Conservation (phyloP, 2,888 invertebrate genomes). For the Seladonia tumulorum region DNA sequence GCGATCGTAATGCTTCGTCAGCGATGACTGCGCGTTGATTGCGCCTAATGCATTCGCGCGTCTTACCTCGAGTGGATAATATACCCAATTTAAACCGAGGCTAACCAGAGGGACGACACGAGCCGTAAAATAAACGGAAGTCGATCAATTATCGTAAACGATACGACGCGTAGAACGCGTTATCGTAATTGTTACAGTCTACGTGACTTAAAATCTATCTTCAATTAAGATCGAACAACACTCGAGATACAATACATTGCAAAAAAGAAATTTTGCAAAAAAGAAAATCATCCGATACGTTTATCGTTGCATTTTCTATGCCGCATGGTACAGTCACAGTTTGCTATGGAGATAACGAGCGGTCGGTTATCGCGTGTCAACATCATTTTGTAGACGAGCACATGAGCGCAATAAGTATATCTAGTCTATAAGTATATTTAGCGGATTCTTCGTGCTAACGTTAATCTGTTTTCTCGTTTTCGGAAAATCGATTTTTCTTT, state of each 20-base stretch:
- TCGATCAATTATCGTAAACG: not conserved
- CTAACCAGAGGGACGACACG: not conserved
- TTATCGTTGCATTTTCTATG: not conserved
- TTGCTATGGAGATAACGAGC: not conserved
- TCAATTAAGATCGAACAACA: not conserved
- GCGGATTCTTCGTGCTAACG: not conserved
- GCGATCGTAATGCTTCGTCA: conserved; percentile 25
- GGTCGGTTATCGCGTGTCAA: not conserved
- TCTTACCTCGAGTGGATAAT: conserved; percentile 50
- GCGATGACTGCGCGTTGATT: conserved; percentile 48
- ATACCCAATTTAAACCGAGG: conserved; percentile 16
- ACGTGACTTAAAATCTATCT: not conserved
- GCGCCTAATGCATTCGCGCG: conserved; percentile 56
- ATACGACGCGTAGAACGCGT: not conserved
- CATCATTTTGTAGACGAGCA: not conserved
- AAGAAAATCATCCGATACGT: not conserved
- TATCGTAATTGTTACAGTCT: not conserved
- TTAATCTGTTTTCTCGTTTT: not conserved
- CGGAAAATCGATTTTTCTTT: not conserved
- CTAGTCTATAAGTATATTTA: no score
- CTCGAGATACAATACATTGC: not conserved
- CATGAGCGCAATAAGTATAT: not conserved
- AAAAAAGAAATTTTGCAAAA: not conserved
- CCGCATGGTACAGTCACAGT: not conserved
- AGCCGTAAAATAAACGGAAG: not conserved